Conservation (phyloP, 2,888 invertebrate genomes). For the Biston betularia region DNA sequence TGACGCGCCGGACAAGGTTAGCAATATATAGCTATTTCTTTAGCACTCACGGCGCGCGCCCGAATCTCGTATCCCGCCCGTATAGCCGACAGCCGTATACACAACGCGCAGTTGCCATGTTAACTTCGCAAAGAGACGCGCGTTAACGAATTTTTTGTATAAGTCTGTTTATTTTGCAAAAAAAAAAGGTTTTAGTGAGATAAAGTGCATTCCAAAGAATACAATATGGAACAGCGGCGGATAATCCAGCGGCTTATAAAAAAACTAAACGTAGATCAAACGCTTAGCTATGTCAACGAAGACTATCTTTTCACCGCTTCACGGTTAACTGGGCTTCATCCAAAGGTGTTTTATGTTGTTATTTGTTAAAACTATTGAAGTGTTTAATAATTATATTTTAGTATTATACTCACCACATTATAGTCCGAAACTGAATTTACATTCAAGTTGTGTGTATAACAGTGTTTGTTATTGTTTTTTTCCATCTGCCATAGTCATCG, state of each 20-base stretch:
- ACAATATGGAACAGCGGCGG: constrained; percentile 7
- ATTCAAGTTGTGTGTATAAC: too few species aligned
- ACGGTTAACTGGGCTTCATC: constrained; percentile 44
- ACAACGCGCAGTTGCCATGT: constrained; percentile 17
- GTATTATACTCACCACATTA: too few species aligned
- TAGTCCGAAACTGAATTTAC: too few species aligned
- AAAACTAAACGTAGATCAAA: constrained; percentile 3
- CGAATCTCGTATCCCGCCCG: not conserved
- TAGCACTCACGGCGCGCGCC: constrained; percentile 12
- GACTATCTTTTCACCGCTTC: constrained; percentile 12
- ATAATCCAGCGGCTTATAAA: constrained; percentile 20
- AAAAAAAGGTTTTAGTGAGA: not conserved
- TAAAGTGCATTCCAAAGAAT: not conserved
- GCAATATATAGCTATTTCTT: not conserved
- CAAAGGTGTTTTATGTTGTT: not conserved
- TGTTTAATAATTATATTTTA: too few species aligned
- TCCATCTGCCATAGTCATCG: too few species aligned
- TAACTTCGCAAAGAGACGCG: not conserved
- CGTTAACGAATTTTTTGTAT: not conserved
- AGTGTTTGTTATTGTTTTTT: too few species aligned
- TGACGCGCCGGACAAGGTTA: constrained; percentile 16
- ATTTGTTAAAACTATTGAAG: not conserved
- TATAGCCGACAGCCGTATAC: too few species aligned
- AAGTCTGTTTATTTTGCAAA: not conserved
- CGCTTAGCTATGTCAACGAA: not conserved